Conservation (phyloP, 2,113 vertebrate genomes). For the Ammospiza nelsoni region DNA sequence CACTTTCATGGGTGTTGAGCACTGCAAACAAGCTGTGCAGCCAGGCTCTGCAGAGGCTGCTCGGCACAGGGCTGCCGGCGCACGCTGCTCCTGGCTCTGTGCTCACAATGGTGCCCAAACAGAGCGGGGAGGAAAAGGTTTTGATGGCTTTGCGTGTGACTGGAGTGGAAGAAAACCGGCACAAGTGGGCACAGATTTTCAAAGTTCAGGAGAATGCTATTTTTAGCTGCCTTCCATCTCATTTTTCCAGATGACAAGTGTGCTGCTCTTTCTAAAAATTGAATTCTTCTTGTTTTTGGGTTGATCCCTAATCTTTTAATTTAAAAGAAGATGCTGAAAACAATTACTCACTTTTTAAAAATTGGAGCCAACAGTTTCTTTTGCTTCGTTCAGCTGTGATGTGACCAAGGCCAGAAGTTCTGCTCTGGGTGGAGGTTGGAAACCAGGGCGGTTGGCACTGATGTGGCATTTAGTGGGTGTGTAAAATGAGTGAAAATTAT, state of each 20-base stretch:
- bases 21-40: neutral
- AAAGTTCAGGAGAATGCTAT: neutral
- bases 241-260: constrained; percentile 32
- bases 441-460: neutral
- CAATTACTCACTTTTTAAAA: constrained; percentile 19
- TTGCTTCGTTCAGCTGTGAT: neutral
- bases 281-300: neutral
- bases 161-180: neutral
- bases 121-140: neutral
- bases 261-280: neutral
- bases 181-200: neutral
- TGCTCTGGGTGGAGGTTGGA: neutral
- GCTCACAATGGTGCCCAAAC: neutral
- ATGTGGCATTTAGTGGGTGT: neutral
- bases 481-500: constrained; percentile 2
- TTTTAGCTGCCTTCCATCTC: neutral
- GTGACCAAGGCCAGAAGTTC: neutral
- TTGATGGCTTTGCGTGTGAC: fast-evolving
- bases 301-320: constrained; percentile 23
- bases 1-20: neutral
- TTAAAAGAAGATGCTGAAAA: constrained; percentile 28
- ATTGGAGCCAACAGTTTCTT: neutral
- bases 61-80: neutral
- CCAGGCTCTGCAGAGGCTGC: neutral
- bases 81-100: neutral